These are phyloP conservation scores for Protosalanx chinensis DNA, from an alignment of 2,797 vertebrate genomes.

Conservation along the genomic window DNA sequence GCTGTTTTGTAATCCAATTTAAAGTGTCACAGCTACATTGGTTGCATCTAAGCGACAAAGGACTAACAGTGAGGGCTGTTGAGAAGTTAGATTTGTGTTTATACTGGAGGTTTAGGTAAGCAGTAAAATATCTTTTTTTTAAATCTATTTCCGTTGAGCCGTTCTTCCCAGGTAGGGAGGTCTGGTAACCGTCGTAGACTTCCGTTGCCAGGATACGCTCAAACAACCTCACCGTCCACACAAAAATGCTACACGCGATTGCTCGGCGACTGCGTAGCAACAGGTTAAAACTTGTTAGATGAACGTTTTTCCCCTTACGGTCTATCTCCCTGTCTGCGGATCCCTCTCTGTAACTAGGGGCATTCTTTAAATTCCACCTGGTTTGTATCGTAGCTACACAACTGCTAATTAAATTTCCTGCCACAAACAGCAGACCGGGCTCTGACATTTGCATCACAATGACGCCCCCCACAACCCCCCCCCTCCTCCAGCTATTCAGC, in stretches of 20 bases:
- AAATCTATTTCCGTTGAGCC: constrained; percentile 27
- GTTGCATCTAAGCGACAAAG: neutral
- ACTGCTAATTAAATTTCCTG: constrained; percentile 83
- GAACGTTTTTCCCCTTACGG: constrained; percentile 62
- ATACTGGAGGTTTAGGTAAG: no score
- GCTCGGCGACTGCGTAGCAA: constrained; percentile 47
- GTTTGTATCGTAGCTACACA: constrained; percentile 74
- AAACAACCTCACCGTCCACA: constrained; percentile 55
- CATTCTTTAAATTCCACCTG: constrained; percentile 85
- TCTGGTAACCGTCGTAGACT: constrained; percentile 48
- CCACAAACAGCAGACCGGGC: constrained; percentile 75
- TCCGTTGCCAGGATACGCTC: constrained; percentile 56
- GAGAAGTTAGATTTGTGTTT: no score
- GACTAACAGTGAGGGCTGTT: no score
- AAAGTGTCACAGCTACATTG: neutral
- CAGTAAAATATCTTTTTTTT: constrained; percentile 14
- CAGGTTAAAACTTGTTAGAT: constrained; percentile 74
- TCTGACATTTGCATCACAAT: constrained; percentile 82
- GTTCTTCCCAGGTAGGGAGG: constrained; percentile 35
- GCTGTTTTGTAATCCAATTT: neutral
- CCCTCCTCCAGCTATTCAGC: constrained; percentile 54
- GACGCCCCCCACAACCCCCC: constrained; percentile 27
- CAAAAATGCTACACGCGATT: constrained; percentile 46
- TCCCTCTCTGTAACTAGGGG: constrained; percentile 50
- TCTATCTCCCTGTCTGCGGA: neutral